phyloP scores from a whole-genome alignment of 2,888 invertebrate genomes.

The Aspidiotus destructor region DNA sequence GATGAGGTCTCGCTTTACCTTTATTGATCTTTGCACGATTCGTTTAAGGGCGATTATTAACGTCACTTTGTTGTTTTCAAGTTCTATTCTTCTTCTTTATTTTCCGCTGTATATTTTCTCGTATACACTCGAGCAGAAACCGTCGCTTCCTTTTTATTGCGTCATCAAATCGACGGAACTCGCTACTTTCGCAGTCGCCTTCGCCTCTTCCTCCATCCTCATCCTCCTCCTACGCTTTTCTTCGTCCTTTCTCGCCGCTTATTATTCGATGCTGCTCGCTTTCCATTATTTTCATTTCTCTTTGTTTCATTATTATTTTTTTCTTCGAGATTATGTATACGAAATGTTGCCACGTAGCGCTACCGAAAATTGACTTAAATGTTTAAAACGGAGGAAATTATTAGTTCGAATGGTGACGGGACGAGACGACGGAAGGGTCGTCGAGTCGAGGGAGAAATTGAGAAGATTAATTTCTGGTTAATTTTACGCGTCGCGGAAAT shows the following conservation, averaged over 20 bases:
- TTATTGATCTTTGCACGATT: slow-evolving; percentile 33
- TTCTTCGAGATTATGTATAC: neutral
- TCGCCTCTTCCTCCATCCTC: no score
- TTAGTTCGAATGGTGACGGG: no score
- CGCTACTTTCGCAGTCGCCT: no score
- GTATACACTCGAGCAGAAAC: neutral
- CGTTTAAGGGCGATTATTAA: slow-evolving; percentile 32
- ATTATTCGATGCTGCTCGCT: neutral
- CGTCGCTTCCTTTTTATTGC: neutral
- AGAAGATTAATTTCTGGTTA: no score
- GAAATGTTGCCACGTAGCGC: no score
- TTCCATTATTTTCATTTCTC: neutral
- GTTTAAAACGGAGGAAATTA: no score
- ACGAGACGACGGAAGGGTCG: no score
- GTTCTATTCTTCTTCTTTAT: slow-evolving; percentile 15
- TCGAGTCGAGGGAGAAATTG: no score
- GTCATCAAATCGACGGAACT: neutral
- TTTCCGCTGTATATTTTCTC: neutral
- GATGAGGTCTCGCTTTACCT: slow-evolving; percentile 32
- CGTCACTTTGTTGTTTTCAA: slow-evolving; percentile 30
- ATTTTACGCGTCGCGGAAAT: no score
- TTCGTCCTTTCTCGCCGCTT: neutral
- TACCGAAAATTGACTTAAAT: no score
- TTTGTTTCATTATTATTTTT: neutral
- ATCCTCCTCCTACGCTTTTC: neutral